Evolutionary conservation across 2,888 invertebrate species (phyloP).

Genomic region (Conistra vaccinii): DNA sequence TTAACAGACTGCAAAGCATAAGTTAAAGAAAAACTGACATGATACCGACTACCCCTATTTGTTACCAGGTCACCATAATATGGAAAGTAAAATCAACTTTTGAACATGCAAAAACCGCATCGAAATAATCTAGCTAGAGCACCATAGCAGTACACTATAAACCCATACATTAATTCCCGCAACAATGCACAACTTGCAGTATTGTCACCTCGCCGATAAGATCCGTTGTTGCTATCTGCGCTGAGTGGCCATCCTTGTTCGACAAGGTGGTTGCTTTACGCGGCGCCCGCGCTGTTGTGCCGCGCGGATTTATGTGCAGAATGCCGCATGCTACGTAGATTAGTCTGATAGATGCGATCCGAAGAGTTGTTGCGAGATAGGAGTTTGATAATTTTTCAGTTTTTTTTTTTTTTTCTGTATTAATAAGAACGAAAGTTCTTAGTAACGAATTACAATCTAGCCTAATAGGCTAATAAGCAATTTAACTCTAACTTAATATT

Average conservation of each 20-base stretch:
- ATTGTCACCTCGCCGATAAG: slow-evolving; percentile 77
- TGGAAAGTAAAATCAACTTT: no score
- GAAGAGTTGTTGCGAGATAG: slow-evolving; percentile 43
- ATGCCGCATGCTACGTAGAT: slow-evolving; percentile 69
- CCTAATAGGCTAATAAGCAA: no score
- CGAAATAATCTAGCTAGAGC: background rate
- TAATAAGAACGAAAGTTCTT: no score
- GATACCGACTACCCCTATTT: no score
- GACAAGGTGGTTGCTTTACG: slow-evolving; percentile 73
- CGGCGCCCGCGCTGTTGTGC: slow-evolving; percentile 67
- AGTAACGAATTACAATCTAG: no score
- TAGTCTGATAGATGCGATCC: slow-evolving; percentile 74
- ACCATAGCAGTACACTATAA: slow-evolving; percentile 15
- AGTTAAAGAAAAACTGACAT: no score
- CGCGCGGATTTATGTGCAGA: slow-evolving; percentile 73
- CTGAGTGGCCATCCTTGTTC: slow-evolving; percentile 69
- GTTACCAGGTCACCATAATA: no score
- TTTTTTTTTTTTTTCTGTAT: slow-evolving; percentile 9
- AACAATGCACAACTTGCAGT: slow-evolving; percentile 63
- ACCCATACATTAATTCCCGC: slow-evolving; percentile 42
- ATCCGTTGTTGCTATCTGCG: slow-evolving; percentile 66
- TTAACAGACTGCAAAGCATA: no score
- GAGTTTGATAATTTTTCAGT: slow-evolving; percentile 43
- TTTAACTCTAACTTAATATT: no score
- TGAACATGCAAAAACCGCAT: no score